Percentiles rank a stretch among this genome's conserved stretches.
Evolutionary conservation across 2,888 invertebrate genomes (phyloP).

Genomic region (Phengaris arion): DNA sequence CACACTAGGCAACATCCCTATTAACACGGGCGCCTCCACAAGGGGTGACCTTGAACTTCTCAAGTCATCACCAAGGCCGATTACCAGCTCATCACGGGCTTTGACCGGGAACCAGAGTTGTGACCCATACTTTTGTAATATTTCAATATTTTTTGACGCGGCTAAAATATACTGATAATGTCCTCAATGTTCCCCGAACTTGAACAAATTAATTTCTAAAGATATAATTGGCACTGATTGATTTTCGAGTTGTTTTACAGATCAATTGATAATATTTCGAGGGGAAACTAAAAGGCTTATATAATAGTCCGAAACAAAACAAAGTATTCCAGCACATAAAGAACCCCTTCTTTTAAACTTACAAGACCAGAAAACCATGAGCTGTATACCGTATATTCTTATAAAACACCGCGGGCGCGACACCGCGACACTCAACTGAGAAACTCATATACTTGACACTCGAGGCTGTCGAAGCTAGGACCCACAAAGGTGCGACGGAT

Average conservation of each 20-base stretch:
- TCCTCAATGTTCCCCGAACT: not conserved
- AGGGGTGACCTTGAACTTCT: slow-evolving; percentile 24
- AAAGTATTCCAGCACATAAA: not conserved
- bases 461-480: not conserved
- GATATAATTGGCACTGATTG: not conserved
- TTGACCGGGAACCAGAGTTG: slow-evolving; percentile 19
- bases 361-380: not conserved
- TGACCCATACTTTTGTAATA: not conserved
- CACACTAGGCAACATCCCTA: not conserved
- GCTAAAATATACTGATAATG: not conserved
- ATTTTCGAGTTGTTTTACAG: no score
- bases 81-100: slow-evolving; percentile 11
- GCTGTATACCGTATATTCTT: not conserved
- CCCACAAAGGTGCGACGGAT: slow-evolving; percentile 20
- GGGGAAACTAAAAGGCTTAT: no score
- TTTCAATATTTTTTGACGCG: not conserved
- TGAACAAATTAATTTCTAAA: not conserved
- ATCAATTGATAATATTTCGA: no score
- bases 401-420: not conserved
- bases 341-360: not conserved
- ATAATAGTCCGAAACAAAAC: not conserved
- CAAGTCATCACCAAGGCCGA: slow-evolving; percentile 22
- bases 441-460: slow-evolving; percentile 12
- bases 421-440: not conserved
- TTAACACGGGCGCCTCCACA: not conserved